Base-by-base conservation (phyloP, 2,888 invertebrate genomes). In the Neoscelio sp. region DNA sequence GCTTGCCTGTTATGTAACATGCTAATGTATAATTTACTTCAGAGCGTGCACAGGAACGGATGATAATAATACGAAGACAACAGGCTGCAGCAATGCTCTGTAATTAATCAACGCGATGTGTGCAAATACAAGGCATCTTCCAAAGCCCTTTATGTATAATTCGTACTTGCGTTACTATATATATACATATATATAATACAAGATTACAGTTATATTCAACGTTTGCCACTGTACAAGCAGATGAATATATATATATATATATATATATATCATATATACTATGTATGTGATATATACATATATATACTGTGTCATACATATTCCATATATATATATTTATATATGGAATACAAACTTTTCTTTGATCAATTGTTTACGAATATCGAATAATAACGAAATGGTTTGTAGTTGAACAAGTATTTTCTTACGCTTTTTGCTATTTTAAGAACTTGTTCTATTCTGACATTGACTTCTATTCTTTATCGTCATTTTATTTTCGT, bases 41-140 rank as follows among this genome's bases (percentile, higher is more conserved):
- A 10, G 50, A 67, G 44, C 68, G 62, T 50, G 40, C 68, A 65
- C 54, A 62, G 56, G 33, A 76, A 76, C 56, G 54, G 70, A 70
- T 68, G 67, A 68, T 76, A 56, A 76, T 76, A 70, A 56, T 62
- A 56, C 76, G 64, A 70, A 76, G 68, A 68, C 68, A 70, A 70
- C 68, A 13, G 70, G 50, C 64, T 76, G 58, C 64, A 64, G 70
- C 83, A 80, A 73, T 65, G 81, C 84, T 83, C 83, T 84, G 85
- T 85, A 86, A 86, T 86, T 86, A 86, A 85, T 86, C 86, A 85
- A 84, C 68, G 79, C 58, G 56, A 50, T 62, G 56, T 58, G 64
- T 62, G 76, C 68, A 60, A 80, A 75, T 79, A 79, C 65, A 75
- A 60, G 75, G 65, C 67, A 67, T 65, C 71, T 79, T 79, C 58